Evolutionary conservation across 1,140 invertebrate genomes (phyloP).

Genomic region (Scaptomyza graminum): DNA sequence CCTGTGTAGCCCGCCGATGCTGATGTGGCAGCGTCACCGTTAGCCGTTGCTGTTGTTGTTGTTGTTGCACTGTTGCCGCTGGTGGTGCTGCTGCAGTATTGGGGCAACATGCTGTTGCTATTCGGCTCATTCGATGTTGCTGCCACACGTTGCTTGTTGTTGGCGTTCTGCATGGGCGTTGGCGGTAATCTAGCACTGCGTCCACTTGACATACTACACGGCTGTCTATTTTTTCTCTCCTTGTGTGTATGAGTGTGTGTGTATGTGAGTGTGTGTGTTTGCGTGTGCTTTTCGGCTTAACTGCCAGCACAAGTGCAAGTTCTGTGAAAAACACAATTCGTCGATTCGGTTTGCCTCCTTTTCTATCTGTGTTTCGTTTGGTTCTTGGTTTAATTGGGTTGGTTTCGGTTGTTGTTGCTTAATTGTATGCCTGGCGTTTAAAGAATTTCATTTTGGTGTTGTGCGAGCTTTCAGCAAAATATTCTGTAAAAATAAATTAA

Average conservation of each 20-base stretch:
- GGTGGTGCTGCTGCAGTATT: constrained; percentile 47
- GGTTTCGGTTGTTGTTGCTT: background rate
- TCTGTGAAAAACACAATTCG: constrained; percentile 15
- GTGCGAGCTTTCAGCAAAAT: too few relatives aligned
- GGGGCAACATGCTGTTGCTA: constrained; percentile 78
- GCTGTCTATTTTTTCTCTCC: constrained; percentile 29
- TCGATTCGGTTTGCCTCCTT: constrained; percentile 7
- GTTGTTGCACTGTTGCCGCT: constrained; percentile 31
- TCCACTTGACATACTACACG: constrained; percentile 83
- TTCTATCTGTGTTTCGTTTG: background rate
- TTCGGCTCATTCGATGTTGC: constrained; percentile 63
- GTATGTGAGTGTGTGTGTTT: constrained; percentile 5
- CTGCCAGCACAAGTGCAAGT: constrained; percentile 27
- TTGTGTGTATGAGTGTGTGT: constrained; percentile 3
- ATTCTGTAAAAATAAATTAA: too few relatives aligned
- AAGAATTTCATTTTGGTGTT: too few relatives aligned
- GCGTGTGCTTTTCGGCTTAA: constrained; percentile 2
- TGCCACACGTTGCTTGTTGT: constrained; percentile 65
- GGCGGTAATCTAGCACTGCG: constrained; percentile 82
- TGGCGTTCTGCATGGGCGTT: constrained; percentile 79
- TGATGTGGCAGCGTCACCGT: constrained; percentile 32
- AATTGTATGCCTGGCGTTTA: too few relatives aligned
- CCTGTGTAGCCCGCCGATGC: constrained; percentile 41
- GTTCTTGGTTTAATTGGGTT: background rate
- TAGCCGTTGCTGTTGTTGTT: constrained; percentile 38